Evolutionary conservation across 1,140 invertebrate species (phyloP), one percentile per base, ranked within the genome.

Genomic region (Radopholus similis): DNA sequence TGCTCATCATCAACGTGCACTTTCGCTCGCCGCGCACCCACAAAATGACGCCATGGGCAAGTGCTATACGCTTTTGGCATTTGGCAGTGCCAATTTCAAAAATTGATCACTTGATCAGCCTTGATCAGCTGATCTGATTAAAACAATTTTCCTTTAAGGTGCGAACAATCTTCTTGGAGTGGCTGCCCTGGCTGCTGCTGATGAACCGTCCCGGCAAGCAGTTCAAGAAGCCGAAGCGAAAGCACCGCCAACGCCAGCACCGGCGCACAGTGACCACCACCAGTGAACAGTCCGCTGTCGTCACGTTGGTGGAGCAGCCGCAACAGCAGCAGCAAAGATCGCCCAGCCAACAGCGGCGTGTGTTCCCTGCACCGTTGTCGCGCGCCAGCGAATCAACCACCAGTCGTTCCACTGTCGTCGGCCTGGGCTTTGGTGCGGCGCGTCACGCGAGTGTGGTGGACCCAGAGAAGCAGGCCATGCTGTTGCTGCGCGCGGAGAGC

Each of bases 151-250:
- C 32, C 21, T 49, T 71, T 8, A 54, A 60, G 91, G 89, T 95
- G 73, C 90, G 89, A 83, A 88, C 90, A 78, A 87, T 95, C 81
- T 93, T 97, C 85, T 87, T 96, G 75, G 90, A 91, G 83, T 97
- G 93, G 93, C 87, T 97, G 84, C 93, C 95, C 75, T 95, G 91
- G 88, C 85, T 95, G 76, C 87, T 97, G 78, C 88, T 92, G 73
- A 96, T 97, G 92, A 89, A 89, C 80, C 88, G 93, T 77, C 94
- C 93, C 62, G 87, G 68, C 6, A 70, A 70, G 35, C 68, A 70
- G 35, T 70, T 70, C 53, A 73, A 56, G 21, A 70, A 70, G 28
- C 70, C 68, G 4, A 70, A 70, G 37, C 60, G 37, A 15, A 64
- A 64, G 34, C 59, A 40, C 11, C 59, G 40, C 4, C 26, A 23